Evolutionary conservation across 2,113 vertebrate species (phyloP), one percentile per base, ranked within the genome.

Genomic region (Sorex araneus): DNA sequence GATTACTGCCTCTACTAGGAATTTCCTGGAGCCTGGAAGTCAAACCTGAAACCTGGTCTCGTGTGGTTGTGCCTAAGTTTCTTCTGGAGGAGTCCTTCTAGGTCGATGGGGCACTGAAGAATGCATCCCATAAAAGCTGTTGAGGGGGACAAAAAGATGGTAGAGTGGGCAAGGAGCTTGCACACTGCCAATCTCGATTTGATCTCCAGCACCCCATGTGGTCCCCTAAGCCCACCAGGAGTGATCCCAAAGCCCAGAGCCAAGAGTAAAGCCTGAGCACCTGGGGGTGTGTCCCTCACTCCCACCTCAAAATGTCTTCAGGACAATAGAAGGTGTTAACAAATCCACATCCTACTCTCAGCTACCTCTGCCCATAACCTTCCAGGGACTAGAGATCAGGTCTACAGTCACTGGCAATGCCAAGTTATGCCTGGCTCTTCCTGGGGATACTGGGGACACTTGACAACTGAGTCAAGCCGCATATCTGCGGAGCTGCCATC

Each of bases 321-420:
- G 10, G 6, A 18, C 32, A 87, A 57, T 7, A 86, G 50, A 91
- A 27, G 23, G 25, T 60, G 21, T 88, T 89, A 91, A 66, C 7
- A 90, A 75, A 12, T 79, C 45, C 66, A 85, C 6, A 91, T 9
- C 66, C 47, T 54, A 90, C 66, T 69, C 74, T 84, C 74, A 91
- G 40, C 19, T 77, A 43, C 28, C 69, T 88, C 43, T 3, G 66
- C 60, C 34, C 7, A 66, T 70, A 76, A 70, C 23, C 16, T 78
- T 94, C 71, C 70, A n/a, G 27, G 8, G 23, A 43, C 27, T 67
- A 90, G 32, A 90, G 80, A 74, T 63, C 75, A 78, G 21, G 30
- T 70, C 73, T 67, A 3, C 12, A 66, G 74, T 91, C 70, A 19
- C 70, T 36, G 34, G 5, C 8, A 12, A 28, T 66, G 25, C 30